Percentiles rank a stretch among this genome's conserved stretches.
phyloP scores from a whole-genome alignment of 2,797 vertebrate species.

The Chiloscyllium punctatum region DNA sequence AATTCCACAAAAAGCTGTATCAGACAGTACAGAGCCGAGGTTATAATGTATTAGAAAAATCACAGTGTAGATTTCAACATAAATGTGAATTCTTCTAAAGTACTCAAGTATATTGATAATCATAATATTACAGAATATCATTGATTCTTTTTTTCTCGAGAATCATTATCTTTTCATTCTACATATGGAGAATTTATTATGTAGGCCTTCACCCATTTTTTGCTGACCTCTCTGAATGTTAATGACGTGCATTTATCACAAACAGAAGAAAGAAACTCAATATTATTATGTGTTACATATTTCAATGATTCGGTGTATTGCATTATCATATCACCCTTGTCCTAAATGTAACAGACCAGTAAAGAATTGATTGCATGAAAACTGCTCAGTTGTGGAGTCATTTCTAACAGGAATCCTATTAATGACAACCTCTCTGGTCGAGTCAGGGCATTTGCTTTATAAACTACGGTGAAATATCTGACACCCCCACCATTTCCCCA shows the following conservation, averaged over 20 bases:
- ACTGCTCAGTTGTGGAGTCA: neutral
- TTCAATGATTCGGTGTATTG: constrained; percentile 4
- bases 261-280: constrained; percentile 3
- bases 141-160: neutral
- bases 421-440: no score
- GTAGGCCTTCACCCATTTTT: neutral
- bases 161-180: neutral
- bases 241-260: neutral
- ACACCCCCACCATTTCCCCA: neutral
- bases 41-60: neutral
- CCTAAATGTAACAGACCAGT: neutral
- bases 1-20: neutral
- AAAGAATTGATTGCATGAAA: constrained; percentile 7
- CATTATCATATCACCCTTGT: neutral
- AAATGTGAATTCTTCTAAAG: neutral
- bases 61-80: neutral
- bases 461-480: neutral
- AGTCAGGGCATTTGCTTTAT: neutral
- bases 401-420: neutral
- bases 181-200: neutral
- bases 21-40: neutral
- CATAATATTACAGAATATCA: neutral
- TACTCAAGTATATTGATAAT: neutral
- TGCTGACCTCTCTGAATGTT: constrained; percentile 24
- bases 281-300: constrained; percentile 26